Base-by-base conservation (phyloP, 2,797 vertebrate genomes). In the Melanotaenia parkinsoni region DNA sequence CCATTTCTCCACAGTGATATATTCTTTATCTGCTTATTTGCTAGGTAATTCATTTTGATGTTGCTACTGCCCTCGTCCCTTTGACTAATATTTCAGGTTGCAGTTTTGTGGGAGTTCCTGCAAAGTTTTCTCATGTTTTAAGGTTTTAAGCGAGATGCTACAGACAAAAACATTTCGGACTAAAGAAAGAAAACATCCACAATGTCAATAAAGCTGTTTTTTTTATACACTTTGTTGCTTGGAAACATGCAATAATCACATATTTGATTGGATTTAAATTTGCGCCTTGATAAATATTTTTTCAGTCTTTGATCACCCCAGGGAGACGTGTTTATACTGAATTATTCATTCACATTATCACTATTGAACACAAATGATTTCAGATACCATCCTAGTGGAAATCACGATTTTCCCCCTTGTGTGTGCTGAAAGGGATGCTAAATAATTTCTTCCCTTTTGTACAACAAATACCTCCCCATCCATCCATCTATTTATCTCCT, bases 401-500 rank as follows among this genome's bases (percentile, higher is more conserved):
- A 87, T 87, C 82, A 85, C 62, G 2, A 80, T 71, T 62, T 28
- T 8, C 58, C 38, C 67, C 26, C 14, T 24, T 11, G 38, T 61
- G 50, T 76, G 43, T 65, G 63, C 58, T 24, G 62, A 70, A 59
- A 74, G 58, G 64, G 70, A 79, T 67, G 70, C 76, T 85, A 72
- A 70, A 76, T 80, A 64, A 62, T 71, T 77, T 59, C 78, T 70
- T 62, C 67, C 61, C 56, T 80, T 77, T 68, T 43, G 72, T 82
- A 70, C 59, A 45, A 72, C 77, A 77, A 76, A 88, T 79, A 67
- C 71, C 72, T 60, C 66, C 69, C 59, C 50, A 72, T 85, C 79
- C 80, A 77, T 88, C 83, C 79, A 72, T 80, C 79, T 81, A 83
- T 82, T 82, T 89, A 84, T 87, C 81, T 87, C 63, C 65, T 72